Conservation (phyloP, 2,113 vertebrate species). For the rat (Rattus norvegicus) region GRCr8 NC_086020.1:109535501-109536000, state of each 20-base stretch:
- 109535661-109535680: neutral
- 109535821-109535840: constrained; percentile 7
- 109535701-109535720: constrained; percentile 19
- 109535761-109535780: neutral
- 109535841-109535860: neutral
- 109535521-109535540: neutral
- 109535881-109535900: neutral
- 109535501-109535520: neutral
- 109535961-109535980: neutral
- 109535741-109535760: constrained; percentile 37
- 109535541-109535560: neutral
- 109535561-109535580: neutral
- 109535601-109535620: neutral
- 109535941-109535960: neutral
- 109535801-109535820: constrained; percentile 15
- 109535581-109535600: neutral
- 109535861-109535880: neutral
- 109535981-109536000: neutral
- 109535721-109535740: constrained; percentile 1
- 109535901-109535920: neutral
- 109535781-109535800: constrained; percentile 8
- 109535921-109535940: neutral
- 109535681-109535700: neutral
- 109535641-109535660: neutral
- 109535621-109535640: constrained; percentile 9